Conservation (phyloP, 2,113 vertebrate species). For the Taxidea taxus region DNA sequence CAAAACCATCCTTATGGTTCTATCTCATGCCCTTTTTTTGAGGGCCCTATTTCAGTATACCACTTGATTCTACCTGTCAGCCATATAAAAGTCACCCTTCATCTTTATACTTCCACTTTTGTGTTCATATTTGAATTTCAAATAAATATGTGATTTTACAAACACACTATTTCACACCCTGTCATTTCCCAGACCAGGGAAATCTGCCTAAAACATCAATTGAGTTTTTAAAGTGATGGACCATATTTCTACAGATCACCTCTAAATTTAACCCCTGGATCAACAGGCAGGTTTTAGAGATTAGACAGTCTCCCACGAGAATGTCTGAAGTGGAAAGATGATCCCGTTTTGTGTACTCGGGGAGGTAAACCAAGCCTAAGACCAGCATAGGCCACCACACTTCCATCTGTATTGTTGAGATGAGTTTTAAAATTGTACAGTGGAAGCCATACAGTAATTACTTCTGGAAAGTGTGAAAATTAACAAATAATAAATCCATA, state of each 20-base stretch:
- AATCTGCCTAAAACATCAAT: not conserved
- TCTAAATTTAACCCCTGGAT: not conserved
- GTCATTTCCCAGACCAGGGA: not conserved
- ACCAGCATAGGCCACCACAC: too few species aligned
- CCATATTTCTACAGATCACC: not conserved
- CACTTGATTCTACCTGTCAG: not conserved
- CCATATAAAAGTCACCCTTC: not conserved
- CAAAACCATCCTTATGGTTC: not conserved
- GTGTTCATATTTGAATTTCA: not conserved
- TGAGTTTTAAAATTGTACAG: not conserved
- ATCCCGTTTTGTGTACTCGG: rapidly evolving
- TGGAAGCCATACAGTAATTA: not conserved
- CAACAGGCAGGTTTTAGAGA: not conserved
- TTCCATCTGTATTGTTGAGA: not conserved
- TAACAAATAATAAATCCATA: not conserved
- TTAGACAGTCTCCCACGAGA: not conserved
- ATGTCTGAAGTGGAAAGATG: not conserved
- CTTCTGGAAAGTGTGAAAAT: not conserved
- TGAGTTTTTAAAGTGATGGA: not conserved
- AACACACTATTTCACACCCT: not conserved
- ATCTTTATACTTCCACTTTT: not conserved
- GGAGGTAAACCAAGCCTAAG: not conserved
- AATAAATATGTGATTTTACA: not conserved
- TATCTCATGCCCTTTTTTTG: not conserved
- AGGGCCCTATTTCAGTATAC: not conserved